Conservation (phyloP, 2,888 invertebrate species). For the Aproaerema taeniolella region DNA sequence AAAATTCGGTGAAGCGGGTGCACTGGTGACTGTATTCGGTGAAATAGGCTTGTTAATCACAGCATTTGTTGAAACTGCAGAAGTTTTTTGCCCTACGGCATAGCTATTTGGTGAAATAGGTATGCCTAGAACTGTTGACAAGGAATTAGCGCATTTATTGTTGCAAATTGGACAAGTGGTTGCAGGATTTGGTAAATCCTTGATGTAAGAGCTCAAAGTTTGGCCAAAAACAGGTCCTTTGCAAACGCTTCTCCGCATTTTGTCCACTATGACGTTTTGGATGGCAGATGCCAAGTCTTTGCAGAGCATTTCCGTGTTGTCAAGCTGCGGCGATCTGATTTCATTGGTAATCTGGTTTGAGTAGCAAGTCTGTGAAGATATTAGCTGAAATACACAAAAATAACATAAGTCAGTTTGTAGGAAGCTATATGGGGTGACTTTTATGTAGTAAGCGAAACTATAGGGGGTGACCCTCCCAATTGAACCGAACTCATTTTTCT, state of each 20-base stretch:
- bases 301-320: conserved; percentile 14
- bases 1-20: no score
- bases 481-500: no score
- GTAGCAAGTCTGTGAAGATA: conserved; percentile 7
- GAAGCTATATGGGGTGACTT: background rate
- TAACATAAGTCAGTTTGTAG: background rate
- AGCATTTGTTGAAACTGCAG: no score
- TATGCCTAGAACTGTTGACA: conserved; percentile 1
- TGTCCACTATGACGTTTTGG: conserved; percentile 24
- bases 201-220: background rate
- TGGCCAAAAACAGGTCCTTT: conserved; percentile 19
- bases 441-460: background rate
- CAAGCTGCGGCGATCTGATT: background rate
- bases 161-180: background rate
- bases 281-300: conserved; percentile 24
- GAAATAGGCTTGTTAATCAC: no score
- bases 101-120: no score
- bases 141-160: background rate
- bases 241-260: conserved; percentile 19
- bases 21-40: no score
- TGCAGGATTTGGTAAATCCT: background rate
- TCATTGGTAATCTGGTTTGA: background rate
- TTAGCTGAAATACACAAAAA: conserved; percentile 3
- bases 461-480: no score
- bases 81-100: no score